Base-by-base conservation (phyloP, 2,888 invertebrate genomes). In the Helleia helle region DNA sequence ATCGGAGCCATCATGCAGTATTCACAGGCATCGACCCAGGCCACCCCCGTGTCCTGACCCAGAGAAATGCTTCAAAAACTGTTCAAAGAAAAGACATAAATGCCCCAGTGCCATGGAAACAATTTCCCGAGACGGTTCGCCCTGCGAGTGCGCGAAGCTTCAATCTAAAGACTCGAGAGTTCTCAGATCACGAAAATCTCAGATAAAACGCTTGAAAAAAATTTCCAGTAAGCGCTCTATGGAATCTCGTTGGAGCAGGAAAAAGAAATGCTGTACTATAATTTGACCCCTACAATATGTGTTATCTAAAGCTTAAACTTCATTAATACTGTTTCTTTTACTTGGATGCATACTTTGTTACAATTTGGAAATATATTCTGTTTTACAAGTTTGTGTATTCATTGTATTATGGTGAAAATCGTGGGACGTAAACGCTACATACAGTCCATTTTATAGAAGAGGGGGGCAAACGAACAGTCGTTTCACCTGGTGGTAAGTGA, bases 31-130 rank as follows among this genome's bases (percentile, higher is more conserved):
- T 47, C 63, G 76, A 47, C 81, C 75, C 1, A 63, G 71, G 25
- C 66, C 72, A 24, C 56, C 71, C 11, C 74, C 79, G 3, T 81
- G 81, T 43, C 65, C 71, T 7, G 42, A 65, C n/a, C 80, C 76
- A 25, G 73, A 79, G 42, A 57, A 66, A 44, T 83, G 81, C 52
- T 77, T 68, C 52, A 60, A 63, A 36, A 69, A 63, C 54, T 70
- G 73, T 48, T 65, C 59, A 36, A 68, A 54, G 47, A 53, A 55
- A 37, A 73, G 69, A 44, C 41, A 42, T 12, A 77, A 72, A 59
- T 79, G 80, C 36, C 69, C 69, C 29, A 76, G 74, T 41, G 71
- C 80, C 7, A 62, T 71, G 63, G 70, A 66, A 1, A 67, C 62
- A 1, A 62, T 74, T 13, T 53, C 51, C 34, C 64, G 69, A 8